phyloP scores from a whole-genome alignment of 2,888 invertebrate species.

The Drosophila vallismaia region DNA sequence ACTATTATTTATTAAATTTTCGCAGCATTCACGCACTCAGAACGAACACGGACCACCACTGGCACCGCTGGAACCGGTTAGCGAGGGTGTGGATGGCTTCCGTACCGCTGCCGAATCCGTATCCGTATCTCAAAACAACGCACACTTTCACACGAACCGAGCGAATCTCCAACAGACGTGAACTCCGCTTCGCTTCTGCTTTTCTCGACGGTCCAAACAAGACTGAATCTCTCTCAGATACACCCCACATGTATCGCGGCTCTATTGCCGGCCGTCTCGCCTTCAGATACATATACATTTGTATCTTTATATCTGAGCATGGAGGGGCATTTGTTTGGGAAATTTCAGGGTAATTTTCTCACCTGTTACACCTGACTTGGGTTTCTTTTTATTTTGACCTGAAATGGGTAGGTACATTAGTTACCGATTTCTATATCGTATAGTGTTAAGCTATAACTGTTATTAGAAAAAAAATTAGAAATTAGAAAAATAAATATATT shows the following conservation, averaged over 20 bases:
- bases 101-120: conserved; percentile 52
- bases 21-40: conserved; percentile 20
- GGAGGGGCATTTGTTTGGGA: conserved; percentile 35
- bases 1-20: conserved; percentile 53
- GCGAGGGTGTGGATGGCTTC: conserved; percentile 66
- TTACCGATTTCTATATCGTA: too few relatives aligned
- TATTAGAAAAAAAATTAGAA: too few relatives aligned
- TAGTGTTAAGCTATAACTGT: too few relatives aligned
- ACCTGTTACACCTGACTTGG: conserved; percentile 15
- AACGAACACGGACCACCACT: conserved; percentile 56
- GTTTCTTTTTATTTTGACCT: too few relatives aligned
- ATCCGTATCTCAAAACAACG: conserved; percentile 53
- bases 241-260: neutral
- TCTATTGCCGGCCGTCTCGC: too few relatives aligned
- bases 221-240: conserved; percentile 34
- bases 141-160: conserved; percentile 45
- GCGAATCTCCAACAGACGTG: conserved; percentile 46
- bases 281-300: neutral
- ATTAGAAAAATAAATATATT: too few relatives aligned
- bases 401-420: too few relatives aligned
- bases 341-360: conserved; percentile 40
- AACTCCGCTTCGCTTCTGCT: conserved; percentile 54
- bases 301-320: conserved; percentile 12
- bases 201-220: conserved; percentile 64
- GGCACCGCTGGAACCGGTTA: conserved; percentile 70